These are phyloP conservation scores for Pardosa pseudoannulata DNA, from an alignment of 2,888 invertebrate species.

Conservation along the genomic window DNA sequence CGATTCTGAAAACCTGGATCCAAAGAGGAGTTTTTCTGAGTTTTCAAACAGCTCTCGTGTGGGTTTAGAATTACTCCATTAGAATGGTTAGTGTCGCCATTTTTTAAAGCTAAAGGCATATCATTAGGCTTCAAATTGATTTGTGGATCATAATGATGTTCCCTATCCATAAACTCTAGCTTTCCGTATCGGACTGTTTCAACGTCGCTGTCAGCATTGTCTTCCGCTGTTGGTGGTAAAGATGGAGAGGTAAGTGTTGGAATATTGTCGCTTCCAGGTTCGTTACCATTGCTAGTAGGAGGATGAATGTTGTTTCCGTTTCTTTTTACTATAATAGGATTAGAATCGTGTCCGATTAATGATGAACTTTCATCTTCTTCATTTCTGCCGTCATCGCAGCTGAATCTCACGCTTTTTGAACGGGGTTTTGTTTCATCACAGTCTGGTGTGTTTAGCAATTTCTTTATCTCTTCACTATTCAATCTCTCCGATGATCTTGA, in stretches of 20 bases:
- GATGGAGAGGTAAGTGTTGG: not conserved
- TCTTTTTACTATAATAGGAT: not conserved
- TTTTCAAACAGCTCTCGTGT: not conserved
- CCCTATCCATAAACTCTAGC: conserved; percentile 32
- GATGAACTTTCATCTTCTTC: conserved; percentile 18
- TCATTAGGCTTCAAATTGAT: conserved; percentile 26
- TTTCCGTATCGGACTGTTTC: conserved; percentile 22
- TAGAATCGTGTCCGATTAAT: not conserved
- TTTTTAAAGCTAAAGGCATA: not conserved
- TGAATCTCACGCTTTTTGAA: conserved; percentile 50
- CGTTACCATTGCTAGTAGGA: not conserved
- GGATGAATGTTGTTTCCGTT: not conserved
- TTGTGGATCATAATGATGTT: conserved; percentile 46
- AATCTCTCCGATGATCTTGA: conserved; percentile 30
- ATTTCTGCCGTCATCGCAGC: not conserved
- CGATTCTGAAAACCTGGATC: not conserved
- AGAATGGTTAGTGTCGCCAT: not conserved
- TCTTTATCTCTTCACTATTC: conserved; percentile 43
- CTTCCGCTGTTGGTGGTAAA: not conserved
- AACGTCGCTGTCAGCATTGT: conserved; percentile 1
- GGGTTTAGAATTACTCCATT: not conserved
- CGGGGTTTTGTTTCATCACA: not conserved
- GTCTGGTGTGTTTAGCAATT: not conserved
- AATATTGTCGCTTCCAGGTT: not conserved
- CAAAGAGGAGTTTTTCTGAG: not conserved